A percentile compares a stretch with the other conserved stretches of the same genome.
Conservation (phyloP, 2,113 vertebrate species). For the Smithornis capensis region DNA sequence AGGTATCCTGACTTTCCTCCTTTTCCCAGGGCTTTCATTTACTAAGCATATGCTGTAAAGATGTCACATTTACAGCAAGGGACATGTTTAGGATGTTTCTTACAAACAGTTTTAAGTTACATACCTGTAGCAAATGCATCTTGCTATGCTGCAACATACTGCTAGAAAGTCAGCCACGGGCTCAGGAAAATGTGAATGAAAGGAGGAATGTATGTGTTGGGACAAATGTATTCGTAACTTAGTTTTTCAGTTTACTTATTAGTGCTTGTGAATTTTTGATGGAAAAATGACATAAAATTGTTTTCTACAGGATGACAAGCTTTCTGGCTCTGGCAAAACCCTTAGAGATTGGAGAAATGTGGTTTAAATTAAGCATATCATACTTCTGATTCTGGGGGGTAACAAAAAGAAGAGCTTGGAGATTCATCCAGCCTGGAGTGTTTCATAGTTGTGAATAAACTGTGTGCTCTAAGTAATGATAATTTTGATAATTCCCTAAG, state of each 20-base stretch:
- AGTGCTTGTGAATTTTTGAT: neutral
- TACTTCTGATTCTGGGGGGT: slow-evolving; percentile 42
- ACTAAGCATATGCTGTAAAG: slow-evolving; percentile 79
- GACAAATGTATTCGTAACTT: neutral
- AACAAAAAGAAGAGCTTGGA: slow-evolving; percentile 33
- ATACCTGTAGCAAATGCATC: slow-evolving; percentile 45
- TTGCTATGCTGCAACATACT: neutral
- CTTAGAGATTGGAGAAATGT: slow-evolving; percentile 34
- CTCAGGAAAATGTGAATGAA: neutral
- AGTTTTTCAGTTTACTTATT: neutral
- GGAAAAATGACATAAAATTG: neutral
- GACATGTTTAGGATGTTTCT: slow-evolving; percentile 70
- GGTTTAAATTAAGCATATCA: slow-evolving; percentile 64
- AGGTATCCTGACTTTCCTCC: slow-evolving; percentile 67
- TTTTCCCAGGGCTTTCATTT: slow-evolving; percentile 69
- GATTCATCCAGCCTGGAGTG: slow-evolving; percentile 3
- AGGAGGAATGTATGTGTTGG: neutral
- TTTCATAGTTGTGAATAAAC: slow-evolving; percentile 4
- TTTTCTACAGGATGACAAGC: neutral
- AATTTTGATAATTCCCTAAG: neutral
- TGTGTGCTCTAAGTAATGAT: neutral
- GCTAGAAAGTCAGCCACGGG: neutral
- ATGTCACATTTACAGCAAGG: slow-evolving; percentile 80
- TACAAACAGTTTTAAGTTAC: slow-evolving; percentile 70
- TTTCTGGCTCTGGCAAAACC: slow-evolving; percentile 17